Evolutionary conservation across 1,140 invertebrate species (phyloP), one percentile per base, ranked within the genome.

Genomic region (Apis laboriosa): DNA sequence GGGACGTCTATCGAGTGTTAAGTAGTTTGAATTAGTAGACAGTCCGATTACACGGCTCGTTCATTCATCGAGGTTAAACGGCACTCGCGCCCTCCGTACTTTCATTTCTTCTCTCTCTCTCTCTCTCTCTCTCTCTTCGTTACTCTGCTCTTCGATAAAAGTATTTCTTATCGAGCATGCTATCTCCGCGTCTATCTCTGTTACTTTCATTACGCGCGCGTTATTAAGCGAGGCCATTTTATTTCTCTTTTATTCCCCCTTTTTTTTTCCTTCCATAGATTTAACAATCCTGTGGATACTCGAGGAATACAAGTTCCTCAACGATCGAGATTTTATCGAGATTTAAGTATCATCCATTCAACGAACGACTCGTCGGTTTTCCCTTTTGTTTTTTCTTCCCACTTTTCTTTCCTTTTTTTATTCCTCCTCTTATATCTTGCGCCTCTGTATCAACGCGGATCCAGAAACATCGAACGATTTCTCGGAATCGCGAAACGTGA

Each of bases 41-140:
- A 34, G 55, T 60, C 63, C 60, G 76, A 83, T 83, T 83, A 83
- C 81, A 78, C 60, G 64, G 77, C 61, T 79, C 67, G 76, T 78
- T 83, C 60, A 58, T 72, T 64, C 67, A 24, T 63, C 58, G 58
- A 43, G 66, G 34, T 75, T 80, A 58, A 75, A 66, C 56, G 71
- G 19, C 21, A 11, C 13, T 24, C 17, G 34, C 4, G 34, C 24
- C 17, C 61, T 28, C 49, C 5, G 19, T 55, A 28, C 34, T 76
- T 21, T 15, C 74, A 34, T 53, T 28, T 7, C 15, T 7, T 28
- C 5, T 55, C 19, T 17, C 21, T 1, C 28, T 15, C 2, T 17
- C 60, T 12, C n/a, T n/a, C 11, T 12, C 9, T n/a, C 3, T 34
- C 43, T 53, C 28, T 24, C 19, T n/a, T 43, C 19, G 17, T 28